These are phyloP conservation scores for Gorilla gorilla DNA, from an alignment of 2,113 vertebrate genomes.

Conservation along the genomic window DNA sequence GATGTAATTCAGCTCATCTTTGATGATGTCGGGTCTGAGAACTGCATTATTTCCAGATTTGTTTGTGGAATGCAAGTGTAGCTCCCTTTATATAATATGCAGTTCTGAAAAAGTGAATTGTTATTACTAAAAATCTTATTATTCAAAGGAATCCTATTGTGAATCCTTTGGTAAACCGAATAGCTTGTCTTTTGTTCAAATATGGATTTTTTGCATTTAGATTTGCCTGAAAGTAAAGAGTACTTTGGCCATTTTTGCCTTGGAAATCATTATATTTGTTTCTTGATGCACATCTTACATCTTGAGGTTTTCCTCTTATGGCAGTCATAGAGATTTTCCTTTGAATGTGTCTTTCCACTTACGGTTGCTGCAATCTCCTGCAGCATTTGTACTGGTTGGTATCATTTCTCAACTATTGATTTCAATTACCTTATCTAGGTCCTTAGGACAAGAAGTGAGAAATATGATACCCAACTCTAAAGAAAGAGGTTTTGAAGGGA, in stretches of 20 bases:
- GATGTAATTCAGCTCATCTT: neutral
- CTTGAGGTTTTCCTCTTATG: conserved; percentile 20
- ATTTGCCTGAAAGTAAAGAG: neutral
- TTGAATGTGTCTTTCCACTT: neutral
- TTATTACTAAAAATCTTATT: conserved; percentile 5
- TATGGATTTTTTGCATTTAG: conserved; percentile 2
- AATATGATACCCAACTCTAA: conserved; percentile 45
- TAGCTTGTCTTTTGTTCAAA: neutral
- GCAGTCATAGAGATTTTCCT: neutral
- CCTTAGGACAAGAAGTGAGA: conserved; percentile 53
- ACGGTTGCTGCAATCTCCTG: neutral
- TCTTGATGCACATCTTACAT: neutral
- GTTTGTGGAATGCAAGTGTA: neutral
- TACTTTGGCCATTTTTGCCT: neutral
- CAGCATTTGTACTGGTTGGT: neutral
- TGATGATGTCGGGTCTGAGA: neutral
- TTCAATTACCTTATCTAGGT: conserved; percentile 65
- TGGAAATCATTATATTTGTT: neutral
- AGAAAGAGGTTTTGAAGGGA: conserved; percentile 15
- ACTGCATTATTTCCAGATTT: neutral
- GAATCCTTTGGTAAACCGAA: neutral
- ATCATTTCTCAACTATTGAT: conserved; percentile 66
- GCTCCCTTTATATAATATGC: neutral
- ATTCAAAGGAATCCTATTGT: neutral
- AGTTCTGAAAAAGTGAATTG: neutral